These are phyloP conservation scores for Saccopteryx bilineata DNA, from an alignment of 2,113 vertebrate genomes.

Conservation along the genomic window DNA sequence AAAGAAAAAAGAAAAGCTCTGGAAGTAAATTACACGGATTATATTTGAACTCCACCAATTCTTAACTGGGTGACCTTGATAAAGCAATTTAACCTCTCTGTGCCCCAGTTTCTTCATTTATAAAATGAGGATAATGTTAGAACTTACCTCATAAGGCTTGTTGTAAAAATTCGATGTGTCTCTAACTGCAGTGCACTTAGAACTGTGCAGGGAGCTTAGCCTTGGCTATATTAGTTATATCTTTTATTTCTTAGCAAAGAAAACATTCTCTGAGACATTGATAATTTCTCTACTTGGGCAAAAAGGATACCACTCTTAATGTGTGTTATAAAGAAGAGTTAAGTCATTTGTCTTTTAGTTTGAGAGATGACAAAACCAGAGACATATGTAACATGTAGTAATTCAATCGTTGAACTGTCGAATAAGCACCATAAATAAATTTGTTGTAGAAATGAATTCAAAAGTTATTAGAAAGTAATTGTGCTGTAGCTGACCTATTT, in stretches of 20 bases:
- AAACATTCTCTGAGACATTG: not conserved
- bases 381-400: not conserved
- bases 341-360: not conserved
- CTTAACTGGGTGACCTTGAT: slow-evolving; percentile 1
- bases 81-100: not conserved
- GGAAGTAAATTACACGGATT: not conserved
- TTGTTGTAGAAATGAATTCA: not conserved
- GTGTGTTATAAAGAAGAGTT: not conserved
- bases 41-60: not conserved
- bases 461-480: slow-evolving; percentile 56
- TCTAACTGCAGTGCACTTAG: not conserved
- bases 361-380: slow-evolving; percentile 21
- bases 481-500: not conserved
- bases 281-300: not conserved
- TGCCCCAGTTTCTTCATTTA: slow-evolving; percentile 9
- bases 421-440: slow-evolving; percentile 5
- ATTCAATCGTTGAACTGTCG: not conserved
- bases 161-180: not conserved
- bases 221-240: not conserved
- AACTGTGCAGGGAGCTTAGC: not conserved
- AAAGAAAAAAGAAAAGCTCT: slow-evolving; percentile 1
- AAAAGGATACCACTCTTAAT: not conserved
- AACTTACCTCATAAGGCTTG: not conserved
- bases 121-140: slow-evolving; percentile 39
- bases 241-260: slow-evolving; percentile 38